phyloP scores from a whole-genome alignment of 2,888 invertebrate genomes.

The Erannis defoliaria region DNA sequence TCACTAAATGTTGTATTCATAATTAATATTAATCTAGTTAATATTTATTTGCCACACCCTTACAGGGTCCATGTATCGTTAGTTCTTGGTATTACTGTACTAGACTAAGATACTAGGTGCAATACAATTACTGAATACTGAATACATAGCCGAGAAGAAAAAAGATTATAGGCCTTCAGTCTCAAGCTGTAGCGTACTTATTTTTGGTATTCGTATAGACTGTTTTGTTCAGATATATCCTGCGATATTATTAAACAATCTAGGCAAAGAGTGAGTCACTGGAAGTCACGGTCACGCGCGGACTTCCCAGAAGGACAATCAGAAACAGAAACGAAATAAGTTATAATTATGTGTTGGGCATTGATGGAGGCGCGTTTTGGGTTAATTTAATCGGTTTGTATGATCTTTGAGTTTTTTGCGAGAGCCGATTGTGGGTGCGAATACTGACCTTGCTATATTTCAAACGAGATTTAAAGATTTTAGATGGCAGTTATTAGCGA shows the following conservation, averaged over 20 bases:
- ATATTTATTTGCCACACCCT: too few species aligned
- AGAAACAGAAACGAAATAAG: slow-evolving; percentile 48
- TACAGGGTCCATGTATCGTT: too few species aligned
- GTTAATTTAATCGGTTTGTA: slow-evolving; percentile 43
- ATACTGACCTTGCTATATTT: slow-evolving; percentile 14
- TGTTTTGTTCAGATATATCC: not conserved
- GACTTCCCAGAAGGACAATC: slow-evolving; percentile 62
- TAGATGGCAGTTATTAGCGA: not conserved
- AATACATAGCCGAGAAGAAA: not conserved
- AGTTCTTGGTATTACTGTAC: too few species aligned
- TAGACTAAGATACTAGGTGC: too few species aligned
- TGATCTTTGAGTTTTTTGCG: slow-evolving; percentile 21
- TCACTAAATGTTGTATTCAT: too few species aligned
- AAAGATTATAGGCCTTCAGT: too few species aligned
- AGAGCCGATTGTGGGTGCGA: slow-evolving; percentile 5
- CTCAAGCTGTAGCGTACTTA: too few species aligned
- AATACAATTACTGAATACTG: too few species aligned
- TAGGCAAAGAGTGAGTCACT: slow-evolving; percentile 30
- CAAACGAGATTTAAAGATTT: not conserved
- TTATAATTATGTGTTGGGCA: slow-evolving; percentile 46
- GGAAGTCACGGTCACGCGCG: slow-evolving; percentile 51
- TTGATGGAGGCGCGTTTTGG: slow-evolving; percentile 48
- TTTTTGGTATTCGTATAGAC: not conserved
- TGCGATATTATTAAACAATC: slow-evolving; percentile 2
- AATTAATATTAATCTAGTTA: too few species aligned